A percentile compares a stretch with the other conserved stretches of the same genome.
Conservation (phyloP, 2,113 vertebrate genomes). For the Ursus arctos region DNA sequence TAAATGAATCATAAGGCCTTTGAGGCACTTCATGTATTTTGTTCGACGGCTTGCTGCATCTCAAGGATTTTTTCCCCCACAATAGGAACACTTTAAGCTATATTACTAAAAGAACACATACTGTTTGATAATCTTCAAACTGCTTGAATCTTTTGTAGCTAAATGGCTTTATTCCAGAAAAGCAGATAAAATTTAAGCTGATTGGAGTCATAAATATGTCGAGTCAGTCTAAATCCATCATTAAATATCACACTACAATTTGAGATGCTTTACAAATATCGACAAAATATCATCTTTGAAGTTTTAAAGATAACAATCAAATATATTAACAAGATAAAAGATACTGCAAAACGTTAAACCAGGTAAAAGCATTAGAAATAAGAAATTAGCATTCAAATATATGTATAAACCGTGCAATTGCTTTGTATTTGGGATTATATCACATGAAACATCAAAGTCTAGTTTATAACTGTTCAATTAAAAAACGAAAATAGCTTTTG, state of each 20-base stretch:
- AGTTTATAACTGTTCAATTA: constrained; percentile 23
- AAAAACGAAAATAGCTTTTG: neutral
- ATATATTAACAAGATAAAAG: constrained; percentile 37
- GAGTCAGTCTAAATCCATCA: constrained; percentile 70
- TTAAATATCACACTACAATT: constrained; percentile 72
- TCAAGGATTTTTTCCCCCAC: neutral
- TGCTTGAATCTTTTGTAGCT: constrained; percentile 60
- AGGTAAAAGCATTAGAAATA: constrained; percentile 43
- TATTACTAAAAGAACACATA: constrained; percentile 37
- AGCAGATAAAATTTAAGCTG: constrained; percentile 69
- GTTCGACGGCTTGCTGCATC: neutral
- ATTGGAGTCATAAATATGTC: constrained; percentile 69
- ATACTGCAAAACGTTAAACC: constrained; percentile 41
- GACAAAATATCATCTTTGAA: constrained; percentile 71
- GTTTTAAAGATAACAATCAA: constrained; percentile 67
- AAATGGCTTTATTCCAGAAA: constrained; percentile 70
- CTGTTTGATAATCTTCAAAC: constrained; percentile 43
- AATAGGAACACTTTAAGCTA: constrained; percentile 51
- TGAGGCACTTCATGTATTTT: neutral
- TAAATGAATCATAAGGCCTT: neutral
- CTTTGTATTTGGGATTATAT: neutral
- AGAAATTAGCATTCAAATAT: neutral
- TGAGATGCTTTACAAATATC: constrained; percentile 71
- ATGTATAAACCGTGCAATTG: neutral
- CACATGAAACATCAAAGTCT: neutral